Conservation (phyloP, 2,797 vertebrate species). For the Mastacembelus armatus region DNA sequence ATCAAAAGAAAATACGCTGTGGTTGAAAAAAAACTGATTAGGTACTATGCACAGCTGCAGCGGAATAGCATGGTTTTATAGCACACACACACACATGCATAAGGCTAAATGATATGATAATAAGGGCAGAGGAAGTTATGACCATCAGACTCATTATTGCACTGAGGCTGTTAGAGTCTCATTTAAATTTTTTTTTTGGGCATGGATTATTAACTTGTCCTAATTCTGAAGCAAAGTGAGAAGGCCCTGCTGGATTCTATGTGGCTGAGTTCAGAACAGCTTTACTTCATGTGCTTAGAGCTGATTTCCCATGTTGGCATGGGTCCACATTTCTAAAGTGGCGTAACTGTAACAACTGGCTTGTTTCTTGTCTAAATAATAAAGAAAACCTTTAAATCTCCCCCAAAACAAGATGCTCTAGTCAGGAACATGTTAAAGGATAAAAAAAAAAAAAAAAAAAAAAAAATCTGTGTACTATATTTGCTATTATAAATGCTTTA, state of each 20-base stretch:
- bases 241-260: background rate
- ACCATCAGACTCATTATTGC: conserved; percentile 20
- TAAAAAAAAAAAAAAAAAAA: too few relatives aligned
- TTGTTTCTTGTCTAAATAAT: background rate
- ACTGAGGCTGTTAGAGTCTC: background rate
- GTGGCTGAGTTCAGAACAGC: background rate
- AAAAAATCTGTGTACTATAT: too few relatives aligned
- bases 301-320: background rate
- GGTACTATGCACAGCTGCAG: background rate
- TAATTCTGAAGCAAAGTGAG: conserved; percentile 3
- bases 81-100: background rate
- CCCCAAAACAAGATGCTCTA: too few relatives aligned
- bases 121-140: background rate
- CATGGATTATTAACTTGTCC: conserved; percentile 14
- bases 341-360: background rate
- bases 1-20: background rate
- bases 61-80: background rate
- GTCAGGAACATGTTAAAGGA: too few relatives aligned
- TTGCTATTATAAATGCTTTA: too few relatives aligned
- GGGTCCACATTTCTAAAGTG: background rate
- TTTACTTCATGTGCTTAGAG: background rate
- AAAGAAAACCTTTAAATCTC: background rate
- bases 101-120: conserved; percentile 16
- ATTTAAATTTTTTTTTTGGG: background rate
- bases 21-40: too few relatives aligned